Conservation (phyloP, 2,888 invertebrate species). For the Oasisia sp. region DNA sequence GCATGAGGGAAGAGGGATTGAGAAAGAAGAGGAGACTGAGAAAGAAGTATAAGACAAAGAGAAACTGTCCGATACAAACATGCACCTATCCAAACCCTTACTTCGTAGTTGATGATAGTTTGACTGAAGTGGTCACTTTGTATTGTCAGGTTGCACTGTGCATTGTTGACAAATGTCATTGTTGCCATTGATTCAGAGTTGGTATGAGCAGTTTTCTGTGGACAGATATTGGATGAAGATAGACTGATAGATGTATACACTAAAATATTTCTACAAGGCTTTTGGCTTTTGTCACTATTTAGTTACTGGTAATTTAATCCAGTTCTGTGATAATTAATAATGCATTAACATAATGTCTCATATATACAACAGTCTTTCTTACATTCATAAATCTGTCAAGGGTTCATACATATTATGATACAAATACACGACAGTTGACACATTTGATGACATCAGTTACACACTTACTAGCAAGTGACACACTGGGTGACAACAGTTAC, state of each 20-base stretch:
- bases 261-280: neutral
- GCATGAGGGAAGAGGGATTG: neutral
- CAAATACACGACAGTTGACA: neutral
- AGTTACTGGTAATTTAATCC: neutral
- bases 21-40: neutral
- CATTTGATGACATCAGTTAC: neutral
- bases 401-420: neutral
- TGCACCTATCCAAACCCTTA: neutral
- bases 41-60: neutral
- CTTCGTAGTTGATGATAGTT: neutral
- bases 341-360: neutral
- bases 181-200: conserved; percentile 54
- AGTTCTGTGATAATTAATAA: neutral
- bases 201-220: neutral
- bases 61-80: neutral
- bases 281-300: neutral
- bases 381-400: neutral
- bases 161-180: conserved; percentile 74
- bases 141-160: conserved; percentile 70
- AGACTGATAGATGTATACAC: neutral
- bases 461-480: neutral
- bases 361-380: neutral
- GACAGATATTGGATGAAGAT: neutral
- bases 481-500: conserved; percentile 50
- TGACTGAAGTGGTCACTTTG: neutral